phyloP scores from a whole-genome alignment of 2,888 invertebrate genomes.

The Callosobruchus maculatus region DNA sequence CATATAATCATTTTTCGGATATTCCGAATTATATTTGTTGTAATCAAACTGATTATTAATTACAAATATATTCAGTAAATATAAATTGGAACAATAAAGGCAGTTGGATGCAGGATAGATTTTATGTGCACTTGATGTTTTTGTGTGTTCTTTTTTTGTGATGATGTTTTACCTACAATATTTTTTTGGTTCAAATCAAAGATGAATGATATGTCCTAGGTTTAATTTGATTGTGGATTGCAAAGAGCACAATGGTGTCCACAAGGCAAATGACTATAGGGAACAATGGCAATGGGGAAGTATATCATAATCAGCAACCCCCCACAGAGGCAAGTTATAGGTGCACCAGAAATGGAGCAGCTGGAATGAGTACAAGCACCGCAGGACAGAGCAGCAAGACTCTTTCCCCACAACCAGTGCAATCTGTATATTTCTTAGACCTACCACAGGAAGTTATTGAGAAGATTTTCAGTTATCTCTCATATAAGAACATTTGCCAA shows the following conservation, averaged over 20 bases:
- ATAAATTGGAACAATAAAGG: background rate
- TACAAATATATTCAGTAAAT: background rate
- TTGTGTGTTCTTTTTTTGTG: background rate
- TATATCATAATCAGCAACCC: slow-evolving; percentile 24
- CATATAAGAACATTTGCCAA: slow-evolving; percentile 75
- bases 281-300: slow-evolving; percentile 43
- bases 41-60: background rate
- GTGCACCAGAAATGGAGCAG: slow-evolving; percentile 38
- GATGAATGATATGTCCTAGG: background rate
- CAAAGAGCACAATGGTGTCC: slow-evolving; percentile 50
- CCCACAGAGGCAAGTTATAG: slow-evolving; percentile 35
- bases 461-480: slow-evolving; percentile 71
- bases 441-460: slow-evolving; percentile 77
- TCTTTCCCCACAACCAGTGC: slow-evolving; percentile 25
- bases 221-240: background rate
- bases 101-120: background rate
- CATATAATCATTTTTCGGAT: background rate
- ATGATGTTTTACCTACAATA: background rate
- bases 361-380: slow-evolving; percentile 3
- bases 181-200: background rate
- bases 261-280: slow-evolving; percentile 55
- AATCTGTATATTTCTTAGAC: slow-evolving; percentile 57
- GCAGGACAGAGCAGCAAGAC: slow-evolving; percentile 26
- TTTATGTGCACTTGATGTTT: background rate
- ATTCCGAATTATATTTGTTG: background rate